phyloP scores from a whole-genome alignment of 2,113 vertebrate genomes.

The Trogon surrucura region DNA sequence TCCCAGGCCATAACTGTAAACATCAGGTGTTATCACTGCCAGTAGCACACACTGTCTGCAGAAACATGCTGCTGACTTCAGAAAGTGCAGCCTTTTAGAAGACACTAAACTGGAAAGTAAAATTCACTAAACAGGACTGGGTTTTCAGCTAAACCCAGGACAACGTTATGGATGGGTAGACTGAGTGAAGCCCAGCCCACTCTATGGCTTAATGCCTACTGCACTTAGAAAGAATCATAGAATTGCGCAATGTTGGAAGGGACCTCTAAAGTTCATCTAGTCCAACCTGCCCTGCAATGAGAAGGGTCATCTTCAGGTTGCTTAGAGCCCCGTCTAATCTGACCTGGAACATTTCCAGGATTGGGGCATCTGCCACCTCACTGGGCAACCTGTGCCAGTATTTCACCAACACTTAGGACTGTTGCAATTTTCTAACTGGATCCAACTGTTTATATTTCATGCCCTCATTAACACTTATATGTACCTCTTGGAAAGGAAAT shows the following conservation, averaged over 20 bases:
- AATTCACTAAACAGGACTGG: too few relatives aligned
- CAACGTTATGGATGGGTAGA: background rate
- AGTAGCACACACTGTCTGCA: too few relatives aligned
- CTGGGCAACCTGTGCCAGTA: background rate
- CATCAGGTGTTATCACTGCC: too few relatives aligned
- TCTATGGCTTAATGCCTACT: background rate
- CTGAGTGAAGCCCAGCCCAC: background rate
- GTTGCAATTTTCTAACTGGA: background rate
- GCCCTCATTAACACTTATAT: background rate
- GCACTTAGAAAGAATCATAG: background rate
- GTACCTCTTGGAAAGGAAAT: background rate
- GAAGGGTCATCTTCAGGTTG: background rate
- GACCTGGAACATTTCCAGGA: background rate
- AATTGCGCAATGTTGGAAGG: background rate
- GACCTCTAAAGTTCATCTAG: background rate
- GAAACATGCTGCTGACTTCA: too few relatives aligned
- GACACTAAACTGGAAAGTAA: too few relatives aligned
- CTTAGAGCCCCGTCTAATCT: background rate
- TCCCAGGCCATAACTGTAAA: too few relatives aligned
- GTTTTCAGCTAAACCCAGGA: too few relatives aligned
- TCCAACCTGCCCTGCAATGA: background rate
- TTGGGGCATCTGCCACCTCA: accelerated
- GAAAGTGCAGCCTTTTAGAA: too few relatives aligned
- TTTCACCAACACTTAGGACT: background rate
- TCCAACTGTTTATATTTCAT: background rate